Evolutionary conservation across 2,888 invertebrate species (phyloP).

Genomic region (Oligia latruncula): DNA sequence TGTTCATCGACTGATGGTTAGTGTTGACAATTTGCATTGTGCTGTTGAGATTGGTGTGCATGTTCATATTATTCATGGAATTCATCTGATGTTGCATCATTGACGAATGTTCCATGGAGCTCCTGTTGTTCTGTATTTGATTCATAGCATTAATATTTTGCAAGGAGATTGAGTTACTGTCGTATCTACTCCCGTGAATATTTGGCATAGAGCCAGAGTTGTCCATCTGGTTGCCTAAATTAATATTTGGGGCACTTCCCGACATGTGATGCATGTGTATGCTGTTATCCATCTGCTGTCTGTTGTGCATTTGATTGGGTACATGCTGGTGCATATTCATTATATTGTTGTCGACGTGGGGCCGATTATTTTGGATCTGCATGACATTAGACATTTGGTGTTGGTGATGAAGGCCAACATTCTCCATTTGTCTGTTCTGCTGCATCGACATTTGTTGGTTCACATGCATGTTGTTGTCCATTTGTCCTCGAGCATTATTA

Average conservation of each 20-base stretch:
- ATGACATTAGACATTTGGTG: constrained; percentile 87
- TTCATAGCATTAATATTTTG: constrained; percentile 85
- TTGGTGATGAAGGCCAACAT: constrained; percentile 83
- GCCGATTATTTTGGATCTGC: constrained; percentile 86
- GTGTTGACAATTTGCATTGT: constrained; percentile 84
- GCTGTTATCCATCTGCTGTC: constrained; percentile 84
- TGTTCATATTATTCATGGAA: constrained; percentile 83
- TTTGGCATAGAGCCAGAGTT: constrained; percentile 79
- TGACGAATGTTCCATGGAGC: constrained; percentile 83
- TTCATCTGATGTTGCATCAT: constrained; percentile 87
- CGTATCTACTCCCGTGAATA: constrained; percentile 85
- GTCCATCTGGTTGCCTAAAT: constrained; percentile 83
- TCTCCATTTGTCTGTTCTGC: constrained; percentile 85
- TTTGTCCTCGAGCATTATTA: constrained; percentile 78
- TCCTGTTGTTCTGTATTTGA: constrained; percentile 85
- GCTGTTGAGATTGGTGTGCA: constrained; percentile 83
- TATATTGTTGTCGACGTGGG: constrained; percentile 83
- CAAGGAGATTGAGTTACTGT: constrained; percentile 82
- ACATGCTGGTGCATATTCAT: constrained; percentile 87
- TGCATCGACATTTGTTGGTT: constrained; percentile 86
- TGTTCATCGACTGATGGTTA: constrained; percentile 83
- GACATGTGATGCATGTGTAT: constrained; percentile 88
- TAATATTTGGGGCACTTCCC: constrained; percentile 79
- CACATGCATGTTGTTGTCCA: constrained; percentile 85
- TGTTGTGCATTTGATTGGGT: constrained; percentile 86